Conservation (phyloP, 2,888 invertebrate species). For the Archaeoteleia sp. region DNA sequence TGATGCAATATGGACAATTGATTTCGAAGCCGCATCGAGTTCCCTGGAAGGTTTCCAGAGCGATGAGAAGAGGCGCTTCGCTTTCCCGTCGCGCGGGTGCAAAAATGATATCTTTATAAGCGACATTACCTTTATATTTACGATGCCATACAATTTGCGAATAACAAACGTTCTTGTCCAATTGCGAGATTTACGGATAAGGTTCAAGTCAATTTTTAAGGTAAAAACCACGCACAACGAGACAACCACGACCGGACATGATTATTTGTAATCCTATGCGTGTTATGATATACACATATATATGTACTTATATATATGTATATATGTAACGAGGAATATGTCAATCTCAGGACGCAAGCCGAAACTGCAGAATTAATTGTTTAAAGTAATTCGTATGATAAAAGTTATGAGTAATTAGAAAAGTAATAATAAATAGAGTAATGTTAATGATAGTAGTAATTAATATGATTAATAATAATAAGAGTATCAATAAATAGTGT, state of each 20-base stretch:
- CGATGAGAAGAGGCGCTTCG: constrained; percentile 19
- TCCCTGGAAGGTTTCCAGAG: constrained; percentile 32
- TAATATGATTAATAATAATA: too few species aligned
- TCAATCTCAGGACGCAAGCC: constrained; percentile 44
- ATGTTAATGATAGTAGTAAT: constrained; percentile 20
- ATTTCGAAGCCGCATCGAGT: constrained; percentile 18
- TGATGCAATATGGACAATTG: constrained; percentile 17
- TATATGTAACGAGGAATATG: constrained; percentile 16
- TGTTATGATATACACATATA: constrained; percentile 32
- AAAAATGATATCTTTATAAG: constrained; percentile 40
- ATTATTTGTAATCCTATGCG: constrained; percentile 38
- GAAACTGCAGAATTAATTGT: constrained; percentile 34
- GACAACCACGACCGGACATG: constrained; percentile 30
- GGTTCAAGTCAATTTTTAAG: constrained; percentile 64
- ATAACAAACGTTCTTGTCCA: constrained; percentile 37
- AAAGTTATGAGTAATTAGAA: constrained; percentile 24
- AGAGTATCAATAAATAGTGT: too few species aligned
- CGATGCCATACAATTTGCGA: constrained; percentile 40
- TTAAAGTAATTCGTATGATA: constrained; percentile 30
- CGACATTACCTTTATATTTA: constrained; percentile 32
- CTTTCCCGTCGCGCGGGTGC: constrained; percentile 23
- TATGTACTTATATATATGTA: not conserved
- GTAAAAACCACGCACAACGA: constrained; percentile 51
- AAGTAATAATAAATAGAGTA: constrained; percentile 19
- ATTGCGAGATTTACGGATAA: constrained; percentile 41